Evolutionary conservation across 2,888 invertebrate genomes (phyloP).

Genomic region (Agrochola litura): DNA sequence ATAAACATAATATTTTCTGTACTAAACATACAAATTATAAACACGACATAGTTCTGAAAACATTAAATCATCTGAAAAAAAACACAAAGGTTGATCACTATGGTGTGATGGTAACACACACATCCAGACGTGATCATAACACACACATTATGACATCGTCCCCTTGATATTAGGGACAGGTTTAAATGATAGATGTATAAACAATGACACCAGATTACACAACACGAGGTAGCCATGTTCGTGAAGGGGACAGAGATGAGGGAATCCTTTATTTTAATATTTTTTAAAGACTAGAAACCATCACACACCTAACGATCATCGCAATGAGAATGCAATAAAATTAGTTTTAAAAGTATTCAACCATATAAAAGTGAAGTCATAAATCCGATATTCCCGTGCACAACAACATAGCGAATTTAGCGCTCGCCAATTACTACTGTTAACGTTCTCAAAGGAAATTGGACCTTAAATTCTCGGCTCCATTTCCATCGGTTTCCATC

Average conservation of each 20-base stretch:
- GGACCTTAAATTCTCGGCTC: conserved; percentile 9
- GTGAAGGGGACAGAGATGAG: background rate
- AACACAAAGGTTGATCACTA: conserved; percentile 18
- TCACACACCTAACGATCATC: background rate
- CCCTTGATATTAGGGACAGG: background rate
- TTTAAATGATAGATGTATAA: conserved; percentile 26
- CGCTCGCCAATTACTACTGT: conserved; percentile 61
- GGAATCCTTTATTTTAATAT: background rate
- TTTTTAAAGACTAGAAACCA: background rate
- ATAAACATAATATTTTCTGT: background rate
- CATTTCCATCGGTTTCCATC: too few species aligned
- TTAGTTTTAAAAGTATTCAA: background rate
- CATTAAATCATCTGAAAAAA: conserved; percentile 1
- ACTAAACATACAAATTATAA: background rate
- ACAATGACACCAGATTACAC: conserved; percentile 11
- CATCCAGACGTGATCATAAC: too few species aligned
- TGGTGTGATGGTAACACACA: background rate
- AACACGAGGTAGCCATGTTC: background rate
- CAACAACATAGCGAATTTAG: conserved; percentile 58
- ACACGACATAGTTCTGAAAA: conserved; percentile 2
- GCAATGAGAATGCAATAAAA: background rate
- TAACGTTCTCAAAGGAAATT: conserved; percentile 40
- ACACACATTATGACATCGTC: background rate
- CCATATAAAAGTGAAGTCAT: conserved; percentile 4
- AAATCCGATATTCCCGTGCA: conserved; percentile 61